Conservation (phyloP, 2,797 vertebrate genomes). For the Mastacembelus armatus region DNA sequence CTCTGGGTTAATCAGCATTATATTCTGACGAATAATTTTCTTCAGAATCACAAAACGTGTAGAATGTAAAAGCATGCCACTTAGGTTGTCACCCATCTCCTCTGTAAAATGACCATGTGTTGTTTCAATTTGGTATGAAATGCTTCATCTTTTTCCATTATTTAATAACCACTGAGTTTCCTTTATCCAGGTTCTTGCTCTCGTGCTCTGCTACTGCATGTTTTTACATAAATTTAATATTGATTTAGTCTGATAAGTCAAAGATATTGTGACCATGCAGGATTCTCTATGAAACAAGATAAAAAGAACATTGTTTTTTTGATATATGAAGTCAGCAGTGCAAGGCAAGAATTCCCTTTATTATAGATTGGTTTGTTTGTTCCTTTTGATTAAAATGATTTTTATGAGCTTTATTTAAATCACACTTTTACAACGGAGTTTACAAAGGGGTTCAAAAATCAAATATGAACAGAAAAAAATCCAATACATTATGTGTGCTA, state of each 20-base stretch:
- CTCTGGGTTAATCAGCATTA: not conserved
- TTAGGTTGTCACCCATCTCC: not conserved
- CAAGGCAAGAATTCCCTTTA: slow-evolving; percentile 20
- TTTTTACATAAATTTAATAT: slow-evolving; percentile 68
- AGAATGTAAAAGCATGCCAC: not conserved
- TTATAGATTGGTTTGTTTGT: slow-evolving; percentile 17
- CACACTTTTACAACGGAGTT: slow-evolving; percentile 5
- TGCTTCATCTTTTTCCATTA: slow-evolving; percentile 29
- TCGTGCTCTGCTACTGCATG: slow-evolving; percentile 31
- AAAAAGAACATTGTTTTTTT: slow-evolving; percentile 27
- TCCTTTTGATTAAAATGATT: slow-evolving; percentile 38
- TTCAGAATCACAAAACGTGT: not conserved
- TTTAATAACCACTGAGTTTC: slow-evolving; percentile 58
- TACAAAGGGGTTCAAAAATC: slow-evolving; percentile 7
- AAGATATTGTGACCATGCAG: slow-evolving; percentile 44
- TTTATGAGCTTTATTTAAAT: slow-evolving; percentile 45
- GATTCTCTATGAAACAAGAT: slow-evolving; percentile 44
- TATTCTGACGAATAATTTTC: not conserved
- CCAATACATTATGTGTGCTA: not conserved
- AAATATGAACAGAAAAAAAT: slow-evolving; percentile 18
- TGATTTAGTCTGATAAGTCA: slow-evolving; percentile 60
- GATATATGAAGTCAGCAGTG: slow-evolving; percentile 31
- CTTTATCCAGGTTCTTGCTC: slow-evolving; percentile 34
- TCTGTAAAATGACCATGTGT: not conserved
- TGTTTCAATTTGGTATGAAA: slow-evolving; percentile 35